Percentiles rank a stretch among this genome's conserved stretches.
These are phyloP conservation scores for Boulengeromyrus knoepffleri DNA, from an alignment of 2,113 vertebrate species.

Conservation along the genomic window DNA sequence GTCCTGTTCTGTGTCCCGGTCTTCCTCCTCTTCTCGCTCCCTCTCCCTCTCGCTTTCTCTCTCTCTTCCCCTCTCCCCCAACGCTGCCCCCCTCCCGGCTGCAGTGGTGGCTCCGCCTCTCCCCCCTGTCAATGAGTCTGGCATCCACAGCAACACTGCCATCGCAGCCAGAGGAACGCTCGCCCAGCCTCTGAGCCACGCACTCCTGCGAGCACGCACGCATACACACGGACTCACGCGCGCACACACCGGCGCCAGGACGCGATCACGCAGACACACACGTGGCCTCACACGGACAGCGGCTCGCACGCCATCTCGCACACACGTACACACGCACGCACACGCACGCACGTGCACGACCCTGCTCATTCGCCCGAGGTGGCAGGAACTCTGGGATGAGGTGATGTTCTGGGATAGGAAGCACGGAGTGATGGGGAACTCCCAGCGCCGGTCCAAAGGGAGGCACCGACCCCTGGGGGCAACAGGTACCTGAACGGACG, in stretches of 20 bases:
- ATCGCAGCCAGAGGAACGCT: not conserved
- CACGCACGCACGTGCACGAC: slow-evolving; percentile 14
- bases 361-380: slow-evolving; percentile 12
- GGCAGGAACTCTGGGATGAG: slow-evolving; percentile 48
- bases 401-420: slow-evolving; percentile 74
- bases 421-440: slow-evolving; percentile 60
- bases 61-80: not conserved
- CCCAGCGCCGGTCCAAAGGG: slow-evolving; percentile 65
- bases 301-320: not conserved
- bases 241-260: slow-evolving; percentile 30
- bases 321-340: slow-evolving; percentile 6
- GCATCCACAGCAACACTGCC: not conserved
- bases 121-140: not conserved
- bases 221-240: not conserved
- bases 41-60: slow-evolving; percentile 13
- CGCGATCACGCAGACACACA: slow-evolving; percentile 28
- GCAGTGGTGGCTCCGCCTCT: slow-evolving; percentile 36
- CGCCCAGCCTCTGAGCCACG: not conserved
- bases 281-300: slow-evolving; percentile 4
- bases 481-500: slow-evolving; percentile 53
- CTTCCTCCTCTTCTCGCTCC: not conserved
- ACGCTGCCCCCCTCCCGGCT: slow-evolving; percentile 20
- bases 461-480: slow-evolving; percentile 64
- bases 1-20: slow-evolving; percentile 1
- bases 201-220: slow-evolving; percentile 21